Conservation (phyloP, 2,888 invertebrate species). For the Pecten maximus region DNA sequence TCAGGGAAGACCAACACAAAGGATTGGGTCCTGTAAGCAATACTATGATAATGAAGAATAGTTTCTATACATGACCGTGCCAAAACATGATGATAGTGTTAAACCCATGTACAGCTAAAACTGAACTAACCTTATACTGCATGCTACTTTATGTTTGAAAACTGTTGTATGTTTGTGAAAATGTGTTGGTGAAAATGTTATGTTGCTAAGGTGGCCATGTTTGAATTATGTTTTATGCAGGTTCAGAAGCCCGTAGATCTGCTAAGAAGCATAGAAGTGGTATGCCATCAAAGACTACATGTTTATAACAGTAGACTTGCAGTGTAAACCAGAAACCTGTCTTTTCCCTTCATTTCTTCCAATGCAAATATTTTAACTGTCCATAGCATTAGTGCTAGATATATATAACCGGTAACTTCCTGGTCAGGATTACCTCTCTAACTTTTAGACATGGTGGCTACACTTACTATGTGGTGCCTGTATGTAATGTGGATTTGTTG, state of each 20-base stretch:
- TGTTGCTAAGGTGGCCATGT: slow-evolving; percentile 15
- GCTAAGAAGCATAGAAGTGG: slow-evolving; percentile 32
- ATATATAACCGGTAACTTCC: not conserved
- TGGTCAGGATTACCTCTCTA: not conserved
- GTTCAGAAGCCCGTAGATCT: not conserved
- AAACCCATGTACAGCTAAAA: not conserved
- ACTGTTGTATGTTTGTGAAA: not conserved
- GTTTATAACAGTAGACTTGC: not conserved
- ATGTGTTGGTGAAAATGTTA: not conserved
- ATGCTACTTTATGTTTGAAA: not conserved
- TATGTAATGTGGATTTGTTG: not conserved
- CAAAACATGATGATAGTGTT: not conserved
- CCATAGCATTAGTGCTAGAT: not conserved
- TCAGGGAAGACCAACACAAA: not conserved
- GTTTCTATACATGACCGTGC: too few species aligned
- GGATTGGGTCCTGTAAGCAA: not conserved
- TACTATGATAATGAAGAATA: too few species aligned
- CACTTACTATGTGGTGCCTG: not conserved
- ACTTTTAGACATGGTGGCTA: not conserved
- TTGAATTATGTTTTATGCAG: not conserved
- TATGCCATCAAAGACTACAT: not conserved
- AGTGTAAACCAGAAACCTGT: not conserved
- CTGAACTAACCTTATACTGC: not conserved
- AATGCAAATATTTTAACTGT: not conserved
- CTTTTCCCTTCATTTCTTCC: not conserved